Base-by-base conservation (phyloP, 35 echinoderm and acorn worm genomes). In the Apostichopus californicus region DNA sequence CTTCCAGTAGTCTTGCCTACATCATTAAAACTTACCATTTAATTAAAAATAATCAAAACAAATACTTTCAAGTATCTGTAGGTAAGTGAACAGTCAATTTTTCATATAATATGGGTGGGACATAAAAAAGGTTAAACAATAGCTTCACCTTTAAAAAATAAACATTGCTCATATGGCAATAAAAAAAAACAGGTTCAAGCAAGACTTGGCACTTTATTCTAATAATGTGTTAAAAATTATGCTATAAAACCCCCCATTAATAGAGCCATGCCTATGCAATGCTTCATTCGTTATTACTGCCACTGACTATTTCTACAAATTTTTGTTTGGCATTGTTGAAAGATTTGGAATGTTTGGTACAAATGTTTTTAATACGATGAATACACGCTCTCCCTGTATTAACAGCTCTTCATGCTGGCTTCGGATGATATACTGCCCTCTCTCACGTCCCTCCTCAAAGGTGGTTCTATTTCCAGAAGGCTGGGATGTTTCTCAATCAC, bases 401-500 rank as follows among this genome's bases (percentile, higher is more conserved):
- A 83, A 18, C 80, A 83, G 80, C 80, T 83, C 56, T 56, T 83
- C 80, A 83, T 85, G 92, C 95, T 96, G 17, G 90, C 56, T 28
- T 73, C 77, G 6, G 95, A 96, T 46, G 94, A 82, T 14, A 92
- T 24, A 82, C 94, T 95, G 12, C 75, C 82, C 77, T 87, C 80
- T 55, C 87, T 86, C 21, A 1, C 34, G 1, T 55, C 22, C 17
- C 57, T 90, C 57, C 77, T 73, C 26, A 20, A 56, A 1, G 91
- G 91, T 23, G 96, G 93, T 58, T 94, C 71, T 89, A 97, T 98
- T 55, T 98, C 96, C 20, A 98, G 60, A 23, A 98, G 90, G 23
- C 90, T 86, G 11, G 96, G 96, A 77, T 98, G 93, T 63, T 92
- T 94, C 15, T 95, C 96, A 1, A 98, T 59, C 68, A 98, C 93